Conservation (phyloP, 2,797 vertebrate species). For the Phrynocephalus guinanensis region DNA sequence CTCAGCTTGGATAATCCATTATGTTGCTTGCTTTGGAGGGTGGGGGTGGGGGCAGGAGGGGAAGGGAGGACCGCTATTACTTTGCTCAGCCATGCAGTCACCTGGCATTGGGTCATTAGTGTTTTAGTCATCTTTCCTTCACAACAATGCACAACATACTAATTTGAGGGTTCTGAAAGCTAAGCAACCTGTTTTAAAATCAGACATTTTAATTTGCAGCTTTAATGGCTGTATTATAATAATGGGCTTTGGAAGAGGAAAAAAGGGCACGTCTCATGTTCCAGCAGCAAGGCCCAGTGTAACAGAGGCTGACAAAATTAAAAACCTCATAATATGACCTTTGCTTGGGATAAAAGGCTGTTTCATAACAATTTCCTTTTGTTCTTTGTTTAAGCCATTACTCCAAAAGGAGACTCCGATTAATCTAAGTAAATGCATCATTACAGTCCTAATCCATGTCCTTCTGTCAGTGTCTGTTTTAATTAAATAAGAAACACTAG, state of each 20-base stretch:
- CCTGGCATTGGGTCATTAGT: conserved; percentile 83
- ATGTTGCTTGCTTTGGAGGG: conserved; percentile 53
- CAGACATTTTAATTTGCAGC: conserved; percentile 84
- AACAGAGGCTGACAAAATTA: conserved; percentile 83
- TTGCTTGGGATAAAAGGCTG: conserved; percentile 85
- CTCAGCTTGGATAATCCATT: conserved; percentile 69
- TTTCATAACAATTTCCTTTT: conserved; percentile 89
- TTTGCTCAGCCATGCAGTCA: conserved; percentile 77
- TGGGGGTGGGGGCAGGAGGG: background rate
- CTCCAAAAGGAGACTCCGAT: conserved; percentile 86
- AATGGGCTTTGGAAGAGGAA: conserved; percentile 76
- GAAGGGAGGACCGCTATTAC: conserved; percentile 70
- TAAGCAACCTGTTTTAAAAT: conserved; percentile 85
- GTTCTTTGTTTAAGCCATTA: conserved; percentile 89
- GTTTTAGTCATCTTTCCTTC: conserved; percentile 79
- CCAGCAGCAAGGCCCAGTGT: conserved; percentile 73
- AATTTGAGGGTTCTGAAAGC: conserved; percentile 84
- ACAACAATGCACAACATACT: conserved; percentile 83
- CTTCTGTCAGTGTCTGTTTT: conserved; percentile 94
- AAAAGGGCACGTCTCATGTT: conserved; percentile 79
- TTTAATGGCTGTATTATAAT: conserved; percentile 84
- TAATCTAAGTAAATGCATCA: conserved; percentile 93
- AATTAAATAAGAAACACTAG: conserved; percentile 91
- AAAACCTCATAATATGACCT: conserved; percentile 84
- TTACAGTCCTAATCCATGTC: conserved; percentile 90